Percentiles rank a stretch among this genome's conserved stretches.
Evolutionary conservation across 2,888 invertebrate genomes (phyloP).

Genomic region (Leptothorax acervorum): DNA sequence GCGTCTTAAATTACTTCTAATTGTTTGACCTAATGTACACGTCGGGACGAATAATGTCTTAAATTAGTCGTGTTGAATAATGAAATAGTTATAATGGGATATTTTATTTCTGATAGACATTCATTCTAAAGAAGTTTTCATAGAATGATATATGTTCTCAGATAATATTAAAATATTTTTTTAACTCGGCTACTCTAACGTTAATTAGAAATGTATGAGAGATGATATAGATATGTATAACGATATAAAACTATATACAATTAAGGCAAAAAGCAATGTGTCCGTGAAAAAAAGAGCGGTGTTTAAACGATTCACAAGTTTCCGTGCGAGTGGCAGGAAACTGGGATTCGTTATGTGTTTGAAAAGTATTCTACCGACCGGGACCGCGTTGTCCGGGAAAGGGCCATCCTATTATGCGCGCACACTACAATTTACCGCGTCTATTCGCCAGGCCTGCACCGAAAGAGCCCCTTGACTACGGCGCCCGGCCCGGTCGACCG

Average conservation of each 20-base stretch:
- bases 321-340: slow-evolving; percentile 29
- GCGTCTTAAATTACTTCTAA: slow-evolving; percentile 26
- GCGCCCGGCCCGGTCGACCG: slow-evolving; percentile 26
- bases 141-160: background rate
- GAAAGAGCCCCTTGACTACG: slow-evolving; percentile 38
- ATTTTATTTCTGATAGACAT: background rate
- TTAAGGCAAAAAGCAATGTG: background rate
- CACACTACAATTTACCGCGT: slow-evolving; percentile 48
- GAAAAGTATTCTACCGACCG: slow-evolving; percentile 22
- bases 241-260: background rate
- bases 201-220: background rate
- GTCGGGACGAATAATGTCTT: slow-evolving; percentile 26
- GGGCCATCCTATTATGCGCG: slow-evolving; percentile 44
- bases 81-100: background rate
- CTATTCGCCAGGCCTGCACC: slow-evolving; percentile 30
- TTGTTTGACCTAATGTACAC: background rate
- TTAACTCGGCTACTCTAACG: background rate
- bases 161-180: background rate
- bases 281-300: too few species aligned
- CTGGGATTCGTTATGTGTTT: slow-evolving; percentile 25
- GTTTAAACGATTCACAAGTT: background rate
- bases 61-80: slow-evolving; percentile 25
- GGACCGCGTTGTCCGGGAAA: background rate
- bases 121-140: background rate
- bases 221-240: background rate